A percentile compares a stretch with the other conserved stretches of the same genome.
These are phyloP conservation scores for Coleophora deauratella DNA, from an alignment of 2,888 invertebrate genomes.

Conservation along the genomic window DNA sequence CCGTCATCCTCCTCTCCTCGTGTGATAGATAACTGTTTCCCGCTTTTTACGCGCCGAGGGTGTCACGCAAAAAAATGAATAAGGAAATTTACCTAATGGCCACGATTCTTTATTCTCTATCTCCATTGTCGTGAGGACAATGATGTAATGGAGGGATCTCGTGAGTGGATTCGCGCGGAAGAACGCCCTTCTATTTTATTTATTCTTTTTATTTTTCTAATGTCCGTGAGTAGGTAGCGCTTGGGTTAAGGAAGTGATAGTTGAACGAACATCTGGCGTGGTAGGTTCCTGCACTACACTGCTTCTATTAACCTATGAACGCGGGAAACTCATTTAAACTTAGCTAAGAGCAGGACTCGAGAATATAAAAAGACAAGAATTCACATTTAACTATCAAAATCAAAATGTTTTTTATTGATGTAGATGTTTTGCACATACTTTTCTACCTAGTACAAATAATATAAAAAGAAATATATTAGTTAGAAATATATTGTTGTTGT, in stretches of 20 bases:
- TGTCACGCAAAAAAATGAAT: constrained; percentile 72
- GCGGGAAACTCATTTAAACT: too few relatives aligned
- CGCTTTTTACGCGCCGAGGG: constrained; percentile 59
- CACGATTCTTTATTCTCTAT: constrained; percentile 67
- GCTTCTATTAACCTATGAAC: too few relatives aligned
- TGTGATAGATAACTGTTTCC: constrained; percentile 65
- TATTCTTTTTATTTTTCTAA: constrained; percentile 36
- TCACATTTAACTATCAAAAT: too few relatives aligned
- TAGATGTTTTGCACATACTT: too few relatives aligned
- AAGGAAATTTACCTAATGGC: constrained; percentile 74
- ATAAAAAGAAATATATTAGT: too few relatives aligned
- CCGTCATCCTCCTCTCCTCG: constrained; percentile 22
- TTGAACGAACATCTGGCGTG: constrained; percentile 1
- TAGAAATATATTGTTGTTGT: too few relatives aligned
- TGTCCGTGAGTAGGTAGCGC: constrained; percentile 22
- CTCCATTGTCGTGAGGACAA: constrained; percentile 68
- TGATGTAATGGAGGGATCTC: constrained; percentile 70
- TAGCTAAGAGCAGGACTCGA: too few relatives aligned
- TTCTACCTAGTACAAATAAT: too few relatives aligned
- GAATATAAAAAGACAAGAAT: too few relatives aligned
- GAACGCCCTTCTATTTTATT: constrained; percentile 43
- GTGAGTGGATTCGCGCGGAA: constrained; percentile 58
- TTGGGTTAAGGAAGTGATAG: too few relatives aligned
- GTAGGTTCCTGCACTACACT: too few relatives aligned
- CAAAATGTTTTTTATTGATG: too few relatives aligned